A percentile compares a stretch with the other conserved stretches of the same genome.
phyloP scores from a whole-genome alignment of 2,888 invertebrate species.

The Cataglyphis altisquamis region DNA sequence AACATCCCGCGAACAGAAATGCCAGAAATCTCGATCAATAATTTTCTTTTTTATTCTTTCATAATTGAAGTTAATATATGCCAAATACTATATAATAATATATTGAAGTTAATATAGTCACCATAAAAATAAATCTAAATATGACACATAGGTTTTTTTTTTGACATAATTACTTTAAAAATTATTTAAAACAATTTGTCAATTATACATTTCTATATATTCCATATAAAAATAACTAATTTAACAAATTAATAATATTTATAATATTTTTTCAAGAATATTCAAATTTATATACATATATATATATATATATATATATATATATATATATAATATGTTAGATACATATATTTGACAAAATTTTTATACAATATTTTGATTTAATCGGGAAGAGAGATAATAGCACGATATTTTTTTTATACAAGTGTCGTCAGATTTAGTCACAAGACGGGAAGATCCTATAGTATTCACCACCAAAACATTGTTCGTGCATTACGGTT shows the following conservation, averaged over 20 bases:
- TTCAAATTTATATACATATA: neutral
- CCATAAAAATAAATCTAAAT: neutral
- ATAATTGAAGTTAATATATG: neutral
- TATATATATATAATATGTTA: neutral
- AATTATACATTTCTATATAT: neutral
- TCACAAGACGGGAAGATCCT: neutral
- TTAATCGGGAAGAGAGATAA: neutral
- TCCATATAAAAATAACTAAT: neutral
- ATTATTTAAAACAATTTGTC: neutral
- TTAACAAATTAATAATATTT: neutral
- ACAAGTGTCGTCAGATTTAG: constrained; percentile 11
- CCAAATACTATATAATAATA: no score
- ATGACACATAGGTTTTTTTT: neutral
- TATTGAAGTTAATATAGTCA: no score
- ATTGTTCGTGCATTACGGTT: constrained; percentile 79
- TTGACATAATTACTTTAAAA: neutral
- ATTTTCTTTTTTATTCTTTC: neutral
- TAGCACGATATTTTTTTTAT: neutral
- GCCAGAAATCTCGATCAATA: neutral
- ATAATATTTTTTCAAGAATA: neutral
- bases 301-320: no score
- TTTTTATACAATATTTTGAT: neutral
- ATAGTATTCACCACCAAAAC: constrained; percentile 65
- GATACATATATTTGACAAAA: neutral
- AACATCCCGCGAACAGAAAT: neutral